Percentiles rank a stretch among this genome's conserved stretches.
Evolutionary conservation across 2,888 invertebrate genomes (phyloP).

Genomic region (Drosophila limbata): DNA sequence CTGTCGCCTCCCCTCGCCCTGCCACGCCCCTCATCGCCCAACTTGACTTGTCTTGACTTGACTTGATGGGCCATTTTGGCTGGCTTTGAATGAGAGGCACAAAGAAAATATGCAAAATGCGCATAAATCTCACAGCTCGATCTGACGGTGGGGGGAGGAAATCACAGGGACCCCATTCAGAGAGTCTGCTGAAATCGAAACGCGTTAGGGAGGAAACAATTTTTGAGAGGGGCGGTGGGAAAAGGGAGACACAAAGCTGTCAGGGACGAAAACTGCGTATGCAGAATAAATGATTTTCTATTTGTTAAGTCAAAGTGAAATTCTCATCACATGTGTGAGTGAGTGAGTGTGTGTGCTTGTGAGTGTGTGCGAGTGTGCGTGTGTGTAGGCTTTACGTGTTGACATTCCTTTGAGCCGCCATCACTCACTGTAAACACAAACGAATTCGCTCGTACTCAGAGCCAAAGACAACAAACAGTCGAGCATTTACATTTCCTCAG

Average conservation of each 20-base stretch:
- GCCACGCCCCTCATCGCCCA: neutral
- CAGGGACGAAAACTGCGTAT: conserved; percentile 55
- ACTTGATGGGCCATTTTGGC: conserved; percentile 53
- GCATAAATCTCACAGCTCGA: conserved; percentile 73
- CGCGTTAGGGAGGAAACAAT: conserved; percentile 51
- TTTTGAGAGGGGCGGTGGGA: conserved; percentile 17
- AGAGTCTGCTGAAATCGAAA: conserved; percentile 67
- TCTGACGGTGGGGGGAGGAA: conserved; percentile 38
- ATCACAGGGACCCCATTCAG: conserved; percentile 54
- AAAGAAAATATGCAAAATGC: conserved; percentile 77
- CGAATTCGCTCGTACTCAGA: conserved; percentile 37
- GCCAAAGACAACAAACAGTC: conserved; percentile 62
- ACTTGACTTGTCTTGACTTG: conserved; percentile 12
- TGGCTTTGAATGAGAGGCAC: conserved; percentile 55
- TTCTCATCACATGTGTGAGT: conserved; percentile 42
- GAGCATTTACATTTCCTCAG: conserved; percentile 69
- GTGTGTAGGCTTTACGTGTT: conserved; percentile 69
- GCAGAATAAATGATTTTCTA: conserved; percentile 80
- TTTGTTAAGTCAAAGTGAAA: conserved; percentile 78
- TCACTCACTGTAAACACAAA: conserved; percentile 65
- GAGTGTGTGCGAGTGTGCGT: conserved; percentile 17
- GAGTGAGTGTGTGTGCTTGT: conserved; percentile 19
- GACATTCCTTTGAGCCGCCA: conserved; percentile 80
- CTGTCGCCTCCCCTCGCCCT: neutral
- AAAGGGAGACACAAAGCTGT: conserved; percentile 24